Base-by-base conservation (phyloP, 2,888 invertebrate genomes). In the Nebria brevicollis region DNA sequence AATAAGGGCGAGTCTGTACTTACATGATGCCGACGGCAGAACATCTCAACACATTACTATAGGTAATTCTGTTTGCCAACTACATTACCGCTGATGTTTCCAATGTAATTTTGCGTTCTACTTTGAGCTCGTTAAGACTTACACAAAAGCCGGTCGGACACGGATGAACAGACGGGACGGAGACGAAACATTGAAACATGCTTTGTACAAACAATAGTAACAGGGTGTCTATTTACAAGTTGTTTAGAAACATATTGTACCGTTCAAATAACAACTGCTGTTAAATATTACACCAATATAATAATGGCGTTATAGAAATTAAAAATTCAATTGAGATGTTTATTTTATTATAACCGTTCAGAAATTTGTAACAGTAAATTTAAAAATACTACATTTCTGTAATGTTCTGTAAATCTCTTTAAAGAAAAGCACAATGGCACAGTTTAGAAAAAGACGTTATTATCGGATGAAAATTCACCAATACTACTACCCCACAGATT, bases 1-100 rank as follows among this genome's bases (percentile, higher is more conserved):
- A 13, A 73, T 78, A 0, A 85, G 89, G 82, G 88, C 89, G 13
- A 89, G 89, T 83, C 86, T 89, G 86, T 89, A 89, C 79, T 87
- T 85, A 41, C 86, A 86, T 82, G 89, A 89, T 75, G 86, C 88
- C 82, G 89, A 89, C 82, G 86, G 87, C 20, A 83, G 88, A 77
- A 87, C 87, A 84, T 86, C 87, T 1, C 82, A 83, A 75, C 82
- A 80, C 70, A 77, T 83, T 79, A 77, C 77, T 13, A 82, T 83
- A 82, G 83, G 83, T 81, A 80, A 80, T 80, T 80, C 72, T 75
- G 64, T 80, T 80, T 80, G 75, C 34, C 68, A 75, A 75, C 34
- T 80, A 72, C 80, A 75, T 68, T 80, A 80, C 64, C 64, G 75
- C 70, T 80, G 75, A 75, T 80, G 74, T 74, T 68, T 25, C 75